Evolutionary conservation across 2,888 invertebrate species (phyloP).

Genomic region (Cantharis lateralis): DNA sequence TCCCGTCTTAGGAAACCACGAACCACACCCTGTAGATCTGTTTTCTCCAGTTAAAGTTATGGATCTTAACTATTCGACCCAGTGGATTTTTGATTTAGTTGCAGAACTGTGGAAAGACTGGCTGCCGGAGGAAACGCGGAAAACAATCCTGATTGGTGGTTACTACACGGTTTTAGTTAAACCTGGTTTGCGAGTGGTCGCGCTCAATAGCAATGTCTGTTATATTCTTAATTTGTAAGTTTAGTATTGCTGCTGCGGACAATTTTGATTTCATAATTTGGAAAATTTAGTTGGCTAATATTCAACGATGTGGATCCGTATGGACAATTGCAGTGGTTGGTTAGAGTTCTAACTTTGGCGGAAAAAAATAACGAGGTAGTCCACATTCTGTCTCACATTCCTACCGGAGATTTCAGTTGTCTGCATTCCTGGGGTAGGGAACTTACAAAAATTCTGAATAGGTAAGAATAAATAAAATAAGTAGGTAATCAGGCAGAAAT

Average conservation of each 20-base stretch:
- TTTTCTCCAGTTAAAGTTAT: conserved; percentile 52
- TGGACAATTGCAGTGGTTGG: conserved; percentile 81
- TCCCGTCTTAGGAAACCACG: conserved; percentile 72
- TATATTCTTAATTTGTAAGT: conserved; percentile 72
- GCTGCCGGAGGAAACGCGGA: conserved; percentile 67
- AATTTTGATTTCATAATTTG: not conserved
- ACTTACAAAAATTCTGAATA: conserved; percentile 69
- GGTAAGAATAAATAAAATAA: conserved; percentile 54
- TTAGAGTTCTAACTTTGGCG: conserved; percentile 48
- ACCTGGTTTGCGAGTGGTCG: conserved; percentile 75
- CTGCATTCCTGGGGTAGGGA: conserved; percentile 72
- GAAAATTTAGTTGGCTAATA: conserved; percentile 43
- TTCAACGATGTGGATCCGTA: conserved; percentile 71
- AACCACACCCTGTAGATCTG: conserved; percentile 78
- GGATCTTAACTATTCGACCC: conserved; percentile 57
- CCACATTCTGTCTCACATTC: conserved; percentile 84
- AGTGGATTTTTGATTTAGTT: conserved; percentile 78
- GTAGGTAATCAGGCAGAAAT: not conserved
- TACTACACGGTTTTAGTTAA: conserved; percentile 74
- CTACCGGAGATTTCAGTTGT: conserved; percentile 70
- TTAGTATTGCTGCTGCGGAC: not conserved
- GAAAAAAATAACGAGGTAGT: conserved; percentile 72
- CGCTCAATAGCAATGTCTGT: conserved; percentile 81
- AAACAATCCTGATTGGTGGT: conserved; percentile 69
- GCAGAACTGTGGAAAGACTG: conserved; percentile 74